Base-by-base conservation (phyloP, 2,888 invertebrate species). In the Ophion ventricosus region DNA sequence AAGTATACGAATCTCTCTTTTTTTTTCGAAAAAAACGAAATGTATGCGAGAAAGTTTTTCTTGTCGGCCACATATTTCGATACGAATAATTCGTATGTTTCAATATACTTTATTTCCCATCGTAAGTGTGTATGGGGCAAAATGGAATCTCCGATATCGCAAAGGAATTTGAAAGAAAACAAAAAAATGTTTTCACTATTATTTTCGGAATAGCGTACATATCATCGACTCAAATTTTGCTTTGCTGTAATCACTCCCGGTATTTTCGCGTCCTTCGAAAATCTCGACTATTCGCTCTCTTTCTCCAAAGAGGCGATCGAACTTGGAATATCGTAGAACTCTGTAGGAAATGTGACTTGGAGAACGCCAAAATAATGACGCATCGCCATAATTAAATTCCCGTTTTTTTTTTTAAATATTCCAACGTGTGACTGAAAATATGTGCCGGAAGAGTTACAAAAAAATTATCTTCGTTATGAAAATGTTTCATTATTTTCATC, bases 181-280 rank as follows among this genome's bases (percentile, higher is more conserved):
- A 2, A 4, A 35, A 35, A 2, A 49, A 49, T 14, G 14, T 17
- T 49, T 0, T 49, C 14, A 4, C 49, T 14, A 11, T 56, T 56
- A 14, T 56, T 29, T 66, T 43, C 29, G n/a, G 76, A 83, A 83
- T 80, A 73, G 56, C 54, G 75, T 61, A 80, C 83, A 83, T 83
- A 80, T 83, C 83, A 75, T 49, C 40, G 66, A 66, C 35, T 23
- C 26, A 80, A 43, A n/a, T 26, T 69, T 69, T 54, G 7, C n/a
- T 25, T 40, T n/a, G 54, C 25, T 11, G 20, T 35, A 43, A 43
- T 35, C 59, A 23, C 17, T 74, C 1, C 49, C 11, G 14, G n/a
- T 29, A n/a, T n/a, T 11, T 20, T 25, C 17, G 72, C 23, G 29
- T n/a, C 8, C 26, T 61, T 26, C 1, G 23, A n/a, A 61, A 59